A percentile compares a stretch with the other conserved stretches of the same genome.
phyloP scores from a whole-genome alignment of 2,113 vertebrate species.

The Elephas maximus region DNA sequence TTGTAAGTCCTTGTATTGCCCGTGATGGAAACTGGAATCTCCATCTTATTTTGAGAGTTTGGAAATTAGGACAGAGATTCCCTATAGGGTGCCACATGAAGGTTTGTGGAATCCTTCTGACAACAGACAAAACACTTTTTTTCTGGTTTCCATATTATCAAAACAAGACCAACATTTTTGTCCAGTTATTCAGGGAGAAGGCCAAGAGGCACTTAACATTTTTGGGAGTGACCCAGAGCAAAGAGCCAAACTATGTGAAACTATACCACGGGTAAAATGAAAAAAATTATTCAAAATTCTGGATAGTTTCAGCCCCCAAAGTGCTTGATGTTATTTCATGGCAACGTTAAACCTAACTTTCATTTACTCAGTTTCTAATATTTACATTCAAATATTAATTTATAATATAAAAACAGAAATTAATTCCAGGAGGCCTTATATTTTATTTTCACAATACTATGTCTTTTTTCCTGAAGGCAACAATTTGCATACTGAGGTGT shows the following conservation, averaged over 20 bases:
- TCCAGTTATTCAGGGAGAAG: not conserved
- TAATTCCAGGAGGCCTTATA: not conserved
- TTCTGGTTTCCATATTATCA: not conserved
- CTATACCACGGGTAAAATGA: not conserved
- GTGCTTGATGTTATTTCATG: not conserved
- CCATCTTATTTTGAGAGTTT: not conserved
- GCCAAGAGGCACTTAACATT: not conserved
- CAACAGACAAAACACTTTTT: not conserved
- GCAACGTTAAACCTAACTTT: constrained; percentile 35
- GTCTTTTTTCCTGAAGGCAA: not conserved
- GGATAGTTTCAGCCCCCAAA: not conserved
- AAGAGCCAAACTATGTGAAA: not conserved
- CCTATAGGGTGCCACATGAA: not conserved
- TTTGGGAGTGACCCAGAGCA: not conserved
- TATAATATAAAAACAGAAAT: constrained; percentile 14
- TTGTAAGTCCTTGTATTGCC: not conserved
- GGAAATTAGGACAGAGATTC: constrained; percentile 45
- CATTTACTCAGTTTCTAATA: constrained; percentile 27
- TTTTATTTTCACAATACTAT: not conserved
- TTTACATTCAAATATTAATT: constrained; percentile 4
- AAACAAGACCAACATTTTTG: not conserved
- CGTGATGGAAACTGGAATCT: not conserved
- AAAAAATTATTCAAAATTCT: not conserved
- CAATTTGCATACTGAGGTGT: not conserved
- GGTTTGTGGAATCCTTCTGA: not conserved